Evolutionary conservation across 2,888 invertebrate species (phyloP).

Genomic region (Drosophila yooni): DNA sequence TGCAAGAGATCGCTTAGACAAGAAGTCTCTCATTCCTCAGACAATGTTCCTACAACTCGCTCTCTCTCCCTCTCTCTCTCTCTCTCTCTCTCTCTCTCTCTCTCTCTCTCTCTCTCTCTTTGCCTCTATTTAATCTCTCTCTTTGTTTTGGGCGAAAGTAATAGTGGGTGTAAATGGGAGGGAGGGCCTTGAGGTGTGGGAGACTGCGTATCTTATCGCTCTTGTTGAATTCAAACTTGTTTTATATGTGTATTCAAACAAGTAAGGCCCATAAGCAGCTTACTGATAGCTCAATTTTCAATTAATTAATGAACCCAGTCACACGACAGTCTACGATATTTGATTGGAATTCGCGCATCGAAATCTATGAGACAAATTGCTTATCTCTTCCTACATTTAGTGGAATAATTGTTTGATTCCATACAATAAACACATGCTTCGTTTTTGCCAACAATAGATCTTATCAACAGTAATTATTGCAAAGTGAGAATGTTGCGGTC

Average conservation of each 20-base stretch:
- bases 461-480: background rate
- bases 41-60: background rate
- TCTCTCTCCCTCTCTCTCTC: background rate
- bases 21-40: slow-evolving; percentile 19
- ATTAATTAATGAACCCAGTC: slow-evolving; percentile 42
- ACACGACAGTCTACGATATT: background rate
- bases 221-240: slow-evolving; percentile 24
- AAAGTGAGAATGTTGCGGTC: background rate
- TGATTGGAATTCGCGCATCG: background rate
- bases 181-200: slow-evolving; percentile 6
- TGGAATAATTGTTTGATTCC: background rate
- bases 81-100: background rate
- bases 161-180: slow-evolving; percentile 1
- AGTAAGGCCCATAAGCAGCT: slow-evolving; percentile 21
- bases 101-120: background rate
- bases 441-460: background rate
- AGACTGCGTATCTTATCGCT: slow-evolving; percentile 49
- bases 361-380: background rate
- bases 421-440: background rate
- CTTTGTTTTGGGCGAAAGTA: slow-evolving; percentile 52
- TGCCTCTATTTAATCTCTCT: background rate
- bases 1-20: slow-evolving; percentile 42
- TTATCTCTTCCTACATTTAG: background rate
- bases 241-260: slow-evolving; percentile 17
- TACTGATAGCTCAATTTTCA: slow-evolving; percentile 41